Percentiles rank a stretch among this genome's conserved stretches.
Conservation (phyloP, 2,797 vertebrate genomes). For the Phrynocephalus vlangalii region DNA sequence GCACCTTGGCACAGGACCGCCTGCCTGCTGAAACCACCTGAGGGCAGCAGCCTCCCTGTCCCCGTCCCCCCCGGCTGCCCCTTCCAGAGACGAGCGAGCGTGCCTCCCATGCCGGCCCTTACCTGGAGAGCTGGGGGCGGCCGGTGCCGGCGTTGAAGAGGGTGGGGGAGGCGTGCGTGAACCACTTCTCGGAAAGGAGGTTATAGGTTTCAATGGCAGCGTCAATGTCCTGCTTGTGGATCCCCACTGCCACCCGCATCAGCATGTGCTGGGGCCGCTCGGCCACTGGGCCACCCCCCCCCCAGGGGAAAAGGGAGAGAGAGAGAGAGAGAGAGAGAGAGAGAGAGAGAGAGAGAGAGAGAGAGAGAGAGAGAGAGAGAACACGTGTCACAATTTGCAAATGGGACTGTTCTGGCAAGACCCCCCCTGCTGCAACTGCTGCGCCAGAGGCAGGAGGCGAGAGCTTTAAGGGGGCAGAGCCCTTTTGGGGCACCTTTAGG, state of each 20-base stretch:
- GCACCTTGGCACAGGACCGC: background rate
- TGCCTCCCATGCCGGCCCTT: background rate
- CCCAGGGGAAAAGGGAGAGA: no score
- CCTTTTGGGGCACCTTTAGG: no score
- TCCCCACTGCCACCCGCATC: conserved; percentile 96
- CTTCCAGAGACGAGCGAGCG: background rate
- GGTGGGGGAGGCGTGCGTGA: conserved; percentile 97
- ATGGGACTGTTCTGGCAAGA: background rate
- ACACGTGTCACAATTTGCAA: background rate
- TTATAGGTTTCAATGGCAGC: conserved; percentile 98
- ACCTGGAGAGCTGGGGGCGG: conserved; percentile 95
- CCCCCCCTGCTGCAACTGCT: background rate
- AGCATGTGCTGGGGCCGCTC: conserved; percentile 98
- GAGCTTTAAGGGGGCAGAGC: accelerated
- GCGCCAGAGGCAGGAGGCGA: background rate
- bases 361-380: no score
- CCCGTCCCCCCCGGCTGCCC: no score
- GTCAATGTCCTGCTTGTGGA: conserved; percentile 88
- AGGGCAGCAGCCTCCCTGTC: background rate
- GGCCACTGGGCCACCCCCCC: conserved; percentile 80
- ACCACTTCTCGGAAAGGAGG: conserved; percentile 96
- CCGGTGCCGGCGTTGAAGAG: conserved; percentile 97
- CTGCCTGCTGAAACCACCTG: no score
- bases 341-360: no score
- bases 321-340: no score